phyloP scores from a whole-genome alignment of 2,113 vertebrate genomes.

The Pseudorasbora parva region DNA sequence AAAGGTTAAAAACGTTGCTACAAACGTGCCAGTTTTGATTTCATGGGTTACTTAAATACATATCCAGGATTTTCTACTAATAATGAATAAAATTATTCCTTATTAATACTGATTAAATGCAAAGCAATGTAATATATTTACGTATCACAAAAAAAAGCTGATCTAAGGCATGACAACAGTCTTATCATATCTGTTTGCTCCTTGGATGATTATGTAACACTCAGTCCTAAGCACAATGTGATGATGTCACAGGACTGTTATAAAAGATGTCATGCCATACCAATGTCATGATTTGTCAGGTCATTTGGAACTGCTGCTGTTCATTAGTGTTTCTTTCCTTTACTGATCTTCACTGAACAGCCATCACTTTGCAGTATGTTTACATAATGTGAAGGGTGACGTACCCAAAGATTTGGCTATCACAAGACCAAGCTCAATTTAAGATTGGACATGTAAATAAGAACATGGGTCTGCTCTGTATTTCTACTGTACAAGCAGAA shows the following conservation, averaged over 20 bases:
- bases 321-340: background rate
- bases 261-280: constrained; percentile 28
- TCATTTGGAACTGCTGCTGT: constrained; percentile 5
- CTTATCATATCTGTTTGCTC: background rate
- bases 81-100: no score
- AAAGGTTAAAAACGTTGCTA: no score
- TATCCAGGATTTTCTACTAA: no score
- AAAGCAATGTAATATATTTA: background rate
- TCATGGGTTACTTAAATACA: background rate
- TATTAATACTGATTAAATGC: background rate
- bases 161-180: background rate
- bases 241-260: constrained; percentile 33
- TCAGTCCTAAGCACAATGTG: background rate
- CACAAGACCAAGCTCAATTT: no score
- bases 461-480: no score
- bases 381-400: background rate
- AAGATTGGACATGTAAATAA: no score
- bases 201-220: constrained; percentile 33
- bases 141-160: background rate
- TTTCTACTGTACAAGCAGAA: no score
- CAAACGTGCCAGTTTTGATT: background rate
- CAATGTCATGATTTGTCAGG: background rate
- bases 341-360: background rate
- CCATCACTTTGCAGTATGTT: background rate
- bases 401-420: background rate